Base-by-base conservation (phyloP, 1,140 invertebrate species). In the Wiebesia pumilae region DNA sequence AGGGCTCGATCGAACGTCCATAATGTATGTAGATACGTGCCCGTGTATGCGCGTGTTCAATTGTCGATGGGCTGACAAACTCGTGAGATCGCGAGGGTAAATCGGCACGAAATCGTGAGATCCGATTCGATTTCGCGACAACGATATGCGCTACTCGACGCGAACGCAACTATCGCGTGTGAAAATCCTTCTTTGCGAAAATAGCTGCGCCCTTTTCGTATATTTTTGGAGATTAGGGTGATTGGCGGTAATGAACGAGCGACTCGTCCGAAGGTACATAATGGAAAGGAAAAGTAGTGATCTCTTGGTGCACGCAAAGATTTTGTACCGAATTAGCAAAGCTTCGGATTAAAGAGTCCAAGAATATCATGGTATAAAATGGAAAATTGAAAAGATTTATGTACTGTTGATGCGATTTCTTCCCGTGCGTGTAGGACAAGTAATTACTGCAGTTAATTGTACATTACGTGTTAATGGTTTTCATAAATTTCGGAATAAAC, bases 61-160 rank as follows among this genome's bases (percentile, higher is more conserved):
- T 69, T 69, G 67, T 69, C 73, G 19, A 27, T 27, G 73, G 4
- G 73, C 43, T 40, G 40, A 40, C 16, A 47, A 75, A 38, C 16
- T 75, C 40, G 73, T 75, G 40, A 47, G 54, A 84, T 51, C 62
- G 71, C 83, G 71, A 65, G 40, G 83, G 82, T 82, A 88, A 88
- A 88, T 88, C 84, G 87, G 84, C 81, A 84, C 88, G 81, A 88
- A 88, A 88, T 88, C 86, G 87, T 81, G 40, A 77, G 77, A 82
- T 88, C 79, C 77, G 78, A 88, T 88, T 82, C 35, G 84, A 77
- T 86, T 87, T 62, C 47, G 75, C 78, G 43, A 43, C 40, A 38
- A 33, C 12, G 77, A 75, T 75, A 75, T 43, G 73, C 73, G 27
- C 19, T 43, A 43, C 73, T 75, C 21, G 38, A 65, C 69, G 69